Evolutionary conservation across 2,113 vertebrate genomes (phyloP), one percentile per base, ranked within the genome.

Genomic region (Aspidoscelis tigris): DNA sequence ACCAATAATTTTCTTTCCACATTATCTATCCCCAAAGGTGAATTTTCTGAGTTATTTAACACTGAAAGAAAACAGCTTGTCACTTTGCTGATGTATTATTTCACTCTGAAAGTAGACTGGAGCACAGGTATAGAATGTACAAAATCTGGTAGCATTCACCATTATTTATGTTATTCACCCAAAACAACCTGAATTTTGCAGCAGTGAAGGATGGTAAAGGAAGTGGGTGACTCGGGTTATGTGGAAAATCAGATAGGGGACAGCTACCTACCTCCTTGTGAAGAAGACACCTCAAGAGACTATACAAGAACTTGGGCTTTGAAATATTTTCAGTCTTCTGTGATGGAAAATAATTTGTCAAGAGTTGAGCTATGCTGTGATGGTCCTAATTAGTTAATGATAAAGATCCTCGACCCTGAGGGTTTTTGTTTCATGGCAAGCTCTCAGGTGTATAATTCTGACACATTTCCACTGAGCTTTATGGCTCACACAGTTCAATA

Each of bases 301-400:
- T 89, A 14, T 43, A 33, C 55, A 77, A 18, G 1, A 58, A 75
- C 61, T 88, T 18, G 61, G 76, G 86, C 79, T 92, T 84, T 90
- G 69, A 80, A 69, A 81, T 21, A 9, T 86, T 88, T 86, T 6
- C 7, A 26, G 7, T 83, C 47, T 77, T 1, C 3, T 68, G 47
- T 0, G 83, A 47, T 88, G 88, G 87, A 82, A 58, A 22, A 86
- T 53, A 55, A 83, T 39, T 79, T 83, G 86, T 47, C 3, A 88
- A 41, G 9, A 82, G 33, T 55, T 82, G 92, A 88, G 1, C 44
- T 44, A 65, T 82, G 5, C 90, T 81, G 9, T 65, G 47, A 90
- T 58, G 71, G 22, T 66, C 50, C 47, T 86, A 88, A 65, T 91
- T 81, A 64, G 80, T 6, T 87, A 74, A 90, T 90, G 53, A 87